Evolutionary conservation across 2,888 invertebrate species (phyloP).

Genomic region (Lasioglossum vierecki): DNA sequence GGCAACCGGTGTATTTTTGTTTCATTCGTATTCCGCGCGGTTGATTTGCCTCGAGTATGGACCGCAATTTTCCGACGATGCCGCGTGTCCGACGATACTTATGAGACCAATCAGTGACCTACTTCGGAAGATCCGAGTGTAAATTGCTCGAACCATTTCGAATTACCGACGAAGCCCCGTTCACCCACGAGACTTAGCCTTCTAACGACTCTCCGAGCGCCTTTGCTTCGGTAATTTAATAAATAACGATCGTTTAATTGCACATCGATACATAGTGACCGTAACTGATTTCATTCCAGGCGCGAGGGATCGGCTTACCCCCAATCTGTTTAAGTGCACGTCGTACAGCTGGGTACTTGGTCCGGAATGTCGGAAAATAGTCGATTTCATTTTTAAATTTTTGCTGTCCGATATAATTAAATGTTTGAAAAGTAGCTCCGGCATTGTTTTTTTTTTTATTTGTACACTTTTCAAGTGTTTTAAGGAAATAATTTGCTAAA

Average conservation of each 20-base stretch:
- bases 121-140: slow-evolving; percentile 40
- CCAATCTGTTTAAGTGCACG: background rate
- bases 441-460: no score
- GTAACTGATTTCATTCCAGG: slow-evolving; percentile 10
- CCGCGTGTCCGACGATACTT: slow-evolving; percentile 37
- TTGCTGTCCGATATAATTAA: no score
- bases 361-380: no score
- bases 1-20: background rate
- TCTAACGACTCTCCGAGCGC: slow-evolving; percentile 33
- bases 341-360: background rate
- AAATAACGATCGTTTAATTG: slow-evolving; percentile 32
- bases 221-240: slow-evolving; percentile 27
- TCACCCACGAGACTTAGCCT: slow-evolving; percentile 22
- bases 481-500: no score
- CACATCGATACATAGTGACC: background rate
- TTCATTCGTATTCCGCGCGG: slow-evolving; percentile 39
- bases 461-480: no score
- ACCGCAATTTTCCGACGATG: slow-evolving; percentile 42
- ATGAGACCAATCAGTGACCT: slow-evolving; percentile 49
- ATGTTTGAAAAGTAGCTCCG: no score
- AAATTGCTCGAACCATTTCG: slow-evolving; percentile 47
- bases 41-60: slow-evolving; percentile 33
- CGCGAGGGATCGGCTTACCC: background rate
- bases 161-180: slow-evolving; percentile 29
- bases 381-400: no score